Base-by-base conservation (phyloP, 2,888 invertebrate genomes). In the Eristalis pertinax region DNA sequence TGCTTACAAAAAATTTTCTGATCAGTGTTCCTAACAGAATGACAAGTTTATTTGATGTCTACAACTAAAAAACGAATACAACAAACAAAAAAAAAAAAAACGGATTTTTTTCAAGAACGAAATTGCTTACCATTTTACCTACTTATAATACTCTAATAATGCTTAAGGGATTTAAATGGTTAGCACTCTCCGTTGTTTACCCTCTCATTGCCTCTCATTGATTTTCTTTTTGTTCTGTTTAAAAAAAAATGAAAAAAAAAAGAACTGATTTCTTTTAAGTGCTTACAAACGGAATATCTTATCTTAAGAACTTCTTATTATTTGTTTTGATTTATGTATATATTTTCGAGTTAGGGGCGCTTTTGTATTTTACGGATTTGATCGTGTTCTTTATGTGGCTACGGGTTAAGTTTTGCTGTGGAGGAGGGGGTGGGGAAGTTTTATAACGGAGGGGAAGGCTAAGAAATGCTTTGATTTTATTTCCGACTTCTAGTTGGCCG, bases 401-500 rank as follows among this genome's bases (percentile, higher is more conserved):
- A 76, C 68, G 81, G n/a, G 11, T 74, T 65, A 74, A 50, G 35
- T 65, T 50, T 63, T 32, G 4, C n/a, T n/a, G n/a, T n/a, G 32
- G 32, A 10, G 4, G 32, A 8, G 4, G 4, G 32, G 8, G 32
- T 4, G 32, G 7, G 32, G 32, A 5, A 73, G 22, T 63, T 86
- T 63, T 67, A 65, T 78, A 63, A 76, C 84, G 81, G 80, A 82
- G 86, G 83, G 78, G 67, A 78, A 74, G 83, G 82, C 78, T 86
- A 77, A 72, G 56, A 84, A 84, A 82, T 88, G 75, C 79, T 77
- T 81, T 65, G 32, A 63, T 75, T 89, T 89, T 89, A 90, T 86
- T 90, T 90, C 88, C 90, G 90, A 89, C 89, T 90, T 88, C 89
- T 89, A 32, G 89, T 89, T 87, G 89, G 82, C 64, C 90, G 82